Evolutionary conservation across 2,888 invertebrate genomes (phyloP).

Genomic region (Myathropa florea): DNA sequence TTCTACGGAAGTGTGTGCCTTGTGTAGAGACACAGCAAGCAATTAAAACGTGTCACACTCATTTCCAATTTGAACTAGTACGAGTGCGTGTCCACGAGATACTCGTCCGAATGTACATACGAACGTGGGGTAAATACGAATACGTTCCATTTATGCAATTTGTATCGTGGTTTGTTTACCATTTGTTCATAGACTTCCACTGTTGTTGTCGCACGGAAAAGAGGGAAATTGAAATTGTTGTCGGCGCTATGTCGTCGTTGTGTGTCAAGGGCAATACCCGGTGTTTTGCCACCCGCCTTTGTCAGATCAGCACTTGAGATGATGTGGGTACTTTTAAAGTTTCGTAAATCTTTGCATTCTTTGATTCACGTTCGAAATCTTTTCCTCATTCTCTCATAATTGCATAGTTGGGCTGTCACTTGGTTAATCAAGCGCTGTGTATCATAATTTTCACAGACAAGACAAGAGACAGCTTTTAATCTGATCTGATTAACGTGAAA

Average conservation of each 20-base stretch:
- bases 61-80: slow-evolving; percentile 13
- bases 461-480: neutral
- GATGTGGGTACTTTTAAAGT: neutral
- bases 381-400: no score
- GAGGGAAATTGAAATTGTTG: slow-evolving; percentile 2
- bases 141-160: slow-evolving; percentile 56
- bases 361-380: no score
- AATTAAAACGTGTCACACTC: slow-evolving; percentile 40
- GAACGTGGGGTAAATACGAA: neutral
- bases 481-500: slow-evolving; percentile 17
- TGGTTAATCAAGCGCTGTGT: neutral
- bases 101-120: neutral
- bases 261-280: slow-evolving; percentile 52
- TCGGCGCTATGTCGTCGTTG: neutral
- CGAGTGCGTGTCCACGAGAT: slow-evolving; percentile 40
- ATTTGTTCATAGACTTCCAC: neutral
- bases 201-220: slow-evolving; percentile 27
- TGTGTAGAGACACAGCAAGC: slow-evolving; percentile 4
- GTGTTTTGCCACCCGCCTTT: slow-evolving; percentile 15
- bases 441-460: slow-evolving; percentile 1
- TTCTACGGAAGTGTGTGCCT: neutral
- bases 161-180: slow-evolving; percentile 46
- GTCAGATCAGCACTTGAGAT: neutral
- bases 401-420: no score
- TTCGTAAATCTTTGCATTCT: neutral